Base-by-base conservation (phyloP, 2,113 vertebrate genomes). In the Oriolus oriolus region DNA sequence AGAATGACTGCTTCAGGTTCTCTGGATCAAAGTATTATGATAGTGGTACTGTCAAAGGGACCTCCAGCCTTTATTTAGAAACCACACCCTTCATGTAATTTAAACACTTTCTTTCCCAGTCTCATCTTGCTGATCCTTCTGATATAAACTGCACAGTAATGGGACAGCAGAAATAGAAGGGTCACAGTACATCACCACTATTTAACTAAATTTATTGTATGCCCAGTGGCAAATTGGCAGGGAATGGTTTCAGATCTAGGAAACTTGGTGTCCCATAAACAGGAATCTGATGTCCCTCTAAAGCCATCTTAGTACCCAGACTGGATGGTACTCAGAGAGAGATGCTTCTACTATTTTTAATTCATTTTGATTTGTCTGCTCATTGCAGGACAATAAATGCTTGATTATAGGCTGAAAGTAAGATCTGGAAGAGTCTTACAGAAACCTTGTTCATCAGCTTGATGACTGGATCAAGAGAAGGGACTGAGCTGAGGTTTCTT, bases 51-150 rank as follows among this genome's bases (percentile, higher is more conserved):
- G 84, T 39, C 93, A 95, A 88, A 95, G 91, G 85, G 66, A 69
- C 81, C 50, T 77, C 47, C 22, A 74, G 81, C 54, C 68, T 96
- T 96, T 93, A 86, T 94, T 92, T 91, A 90, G 86, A 79, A 90
- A 90, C 33, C 37, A 59, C 71, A 96, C 7, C 35, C 77, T 77
- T 89, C 33, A 33, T 84, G 64, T 82, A 78, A 84, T 95, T 93
- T 75, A 94, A 93, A 77, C 50, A 53, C 15, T 82, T 87, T 79
- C 41, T 27, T 89, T 75, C 27, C 31, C 4, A 5, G 56, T 41
- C 69, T 79, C 41, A 73, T 11, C 39, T 87, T 93, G 47, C 71
- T 87, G 47, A 86, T 90, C 56, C n/a, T 78, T 94, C 76, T 45
- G 68, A 45, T 81, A 52, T 45, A 78, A 89, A 45, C 52, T 35